phyloP scores from a whole-genome alignment of 1,140 invertebrate genomes.

The Yoshiicerus persimilis region DNA sequence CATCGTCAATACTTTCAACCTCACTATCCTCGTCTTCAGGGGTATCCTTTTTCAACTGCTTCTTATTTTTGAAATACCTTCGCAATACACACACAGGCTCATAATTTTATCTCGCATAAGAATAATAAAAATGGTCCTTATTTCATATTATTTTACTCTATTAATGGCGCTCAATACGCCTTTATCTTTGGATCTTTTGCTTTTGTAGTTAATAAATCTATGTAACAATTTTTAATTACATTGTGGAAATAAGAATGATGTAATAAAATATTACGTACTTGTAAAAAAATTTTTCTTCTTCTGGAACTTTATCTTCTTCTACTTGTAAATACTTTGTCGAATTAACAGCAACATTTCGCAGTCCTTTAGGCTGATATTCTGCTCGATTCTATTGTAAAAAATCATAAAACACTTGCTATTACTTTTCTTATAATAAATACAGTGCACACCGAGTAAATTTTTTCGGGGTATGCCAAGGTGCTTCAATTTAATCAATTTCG shows the following conservation, averaged over 20 bases:
- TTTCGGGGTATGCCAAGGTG: background rate
- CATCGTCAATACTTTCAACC: constrained; percentile 78
- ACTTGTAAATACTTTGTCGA: constrained; percentile 70
- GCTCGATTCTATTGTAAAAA: constrained; percentile 44
- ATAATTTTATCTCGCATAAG: too few species aligned
- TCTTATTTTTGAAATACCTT: constrained; percentile 50
- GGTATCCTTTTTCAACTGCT: constrained; percentile 42
- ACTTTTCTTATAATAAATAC: background rate
- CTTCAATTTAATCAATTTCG: background rate
- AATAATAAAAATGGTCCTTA: too few species aligned
- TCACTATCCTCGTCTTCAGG: constrained; percentile 62
- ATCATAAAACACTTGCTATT: background rate
- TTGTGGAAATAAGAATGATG: background rate
- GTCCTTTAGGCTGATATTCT: constrained; percentile 59
- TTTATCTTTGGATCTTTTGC: too few species aligned
- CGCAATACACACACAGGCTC: too few species aligned
- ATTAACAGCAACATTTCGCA: constrained; percentile 65
- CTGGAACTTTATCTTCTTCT: constrained; percentile 69
- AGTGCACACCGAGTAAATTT: background rate
- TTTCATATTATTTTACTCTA: too few species aligned
- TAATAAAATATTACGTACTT: constrained; percentile 57
- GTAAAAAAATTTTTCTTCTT: constrained; percentile 79
- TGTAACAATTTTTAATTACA: background rate
- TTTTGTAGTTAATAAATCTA: too few species aligned
- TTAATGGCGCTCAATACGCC: too few species aligned